Conservation (phyloP, 2,113 vertebrate genomes). For the Tenebrosternarchus preto region DNA sequence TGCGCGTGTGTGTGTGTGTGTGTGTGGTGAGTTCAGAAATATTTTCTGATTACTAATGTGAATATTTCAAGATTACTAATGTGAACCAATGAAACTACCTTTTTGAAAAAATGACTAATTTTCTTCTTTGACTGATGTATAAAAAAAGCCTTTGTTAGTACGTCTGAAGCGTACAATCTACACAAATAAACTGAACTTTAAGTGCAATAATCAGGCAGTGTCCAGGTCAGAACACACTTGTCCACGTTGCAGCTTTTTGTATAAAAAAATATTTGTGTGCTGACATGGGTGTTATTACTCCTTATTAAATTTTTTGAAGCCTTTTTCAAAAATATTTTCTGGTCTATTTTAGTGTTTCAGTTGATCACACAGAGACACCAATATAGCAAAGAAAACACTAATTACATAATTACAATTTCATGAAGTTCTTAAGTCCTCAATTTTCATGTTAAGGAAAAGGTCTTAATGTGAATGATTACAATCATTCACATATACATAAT, state of each 20-base stretch:
- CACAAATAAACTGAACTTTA: background rate
- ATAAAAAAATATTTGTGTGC: slow-evolving; percentile 34
- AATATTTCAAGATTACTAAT: background rate
- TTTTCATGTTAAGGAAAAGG: too few species aligned
- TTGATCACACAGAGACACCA: background rate
- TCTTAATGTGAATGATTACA: too few species aligned
- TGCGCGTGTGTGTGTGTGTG: background rate
- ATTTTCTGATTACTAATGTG: slow-evolving; percentile 9
- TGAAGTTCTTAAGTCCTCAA: too few species aligned
- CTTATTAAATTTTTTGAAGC: slow-evolving; percentile 44
- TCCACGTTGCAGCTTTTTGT: slow-evolving; percentile 49
- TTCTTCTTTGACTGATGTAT: slow-evolving; percentile 7
- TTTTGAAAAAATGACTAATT: background rate
- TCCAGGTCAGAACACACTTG: slow-evolving; percentile 48
- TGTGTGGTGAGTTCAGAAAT: slow-evolving; percentile 9
- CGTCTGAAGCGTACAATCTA: slow-evolving; percentile 12
- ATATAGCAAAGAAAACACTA: too few species aligned
- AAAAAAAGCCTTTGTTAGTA: slow-evolving; percentile 19
- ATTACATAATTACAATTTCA: too few species aligned
- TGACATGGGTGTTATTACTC: slow-evolving; percentile 7
- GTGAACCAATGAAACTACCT: slow-evolving; percentile 23
- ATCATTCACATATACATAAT: too few species aligned
- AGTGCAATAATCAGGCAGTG: slow-evolving; percentile 68
- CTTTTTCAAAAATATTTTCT: slow-evolving; percentile 21
- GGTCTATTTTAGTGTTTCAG: background rate